Evolutionary conservation across 2,113 vertebrate genomes (phyloP).

Genomic region (Hemicordylus capensis): DNA sequence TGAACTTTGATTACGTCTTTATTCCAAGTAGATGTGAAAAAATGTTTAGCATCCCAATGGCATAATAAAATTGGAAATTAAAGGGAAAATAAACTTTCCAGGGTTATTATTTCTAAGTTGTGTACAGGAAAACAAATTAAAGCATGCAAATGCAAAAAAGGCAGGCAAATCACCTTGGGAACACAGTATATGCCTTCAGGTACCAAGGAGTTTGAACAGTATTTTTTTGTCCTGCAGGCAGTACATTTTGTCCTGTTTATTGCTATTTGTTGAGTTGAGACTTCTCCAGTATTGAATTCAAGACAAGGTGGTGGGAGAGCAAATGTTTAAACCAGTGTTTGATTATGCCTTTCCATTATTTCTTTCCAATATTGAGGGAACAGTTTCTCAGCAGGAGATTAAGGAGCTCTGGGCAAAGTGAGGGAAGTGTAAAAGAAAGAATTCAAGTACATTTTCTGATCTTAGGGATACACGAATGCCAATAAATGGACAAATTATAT

Average conservation of each 20-base stretch:
- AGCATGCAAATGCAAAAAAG: neutral
- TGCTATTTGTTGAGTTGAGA: neutral
- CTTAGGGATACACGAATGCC: neutral
- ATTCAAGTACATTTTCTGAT: no score
- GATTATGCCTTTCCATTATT: neutral
- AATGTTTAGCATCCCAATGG: neutral
- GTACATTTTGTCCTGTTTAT: neutral
- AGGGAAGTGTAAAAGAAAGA: neutral
- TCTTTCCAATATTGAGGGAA: constrained; percentile 5
- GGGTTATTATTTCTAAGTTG: neutral
- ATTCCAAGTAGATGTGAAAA: constrained; percentile 3
- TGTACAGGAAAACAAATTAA: constrained; percentile 18
- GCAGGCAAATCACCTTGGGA: neutral
- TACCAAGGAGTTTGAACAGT: neutral
- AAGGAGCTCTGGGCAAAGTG: neutral
- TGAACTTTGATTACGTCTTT: constrained; percentile 11
- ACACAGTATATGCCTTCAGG: neutral
- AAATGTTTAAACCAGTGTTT: neutral
- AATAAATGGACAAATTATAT: no score
- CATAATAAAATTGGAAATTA: neutral
- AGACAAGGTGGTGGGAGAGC: neutral
- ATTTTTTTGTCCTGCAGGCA: neutral
- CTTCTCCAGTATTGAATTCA: constrained; percentile 22
- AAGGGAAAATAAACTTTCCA: rapidly evolving
- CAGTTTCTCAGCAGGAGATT: neutral